Evolutionary conservation across 2,888 invertebrate species (phyloP).

Genomic region (Machimus rusticus): DNA sequence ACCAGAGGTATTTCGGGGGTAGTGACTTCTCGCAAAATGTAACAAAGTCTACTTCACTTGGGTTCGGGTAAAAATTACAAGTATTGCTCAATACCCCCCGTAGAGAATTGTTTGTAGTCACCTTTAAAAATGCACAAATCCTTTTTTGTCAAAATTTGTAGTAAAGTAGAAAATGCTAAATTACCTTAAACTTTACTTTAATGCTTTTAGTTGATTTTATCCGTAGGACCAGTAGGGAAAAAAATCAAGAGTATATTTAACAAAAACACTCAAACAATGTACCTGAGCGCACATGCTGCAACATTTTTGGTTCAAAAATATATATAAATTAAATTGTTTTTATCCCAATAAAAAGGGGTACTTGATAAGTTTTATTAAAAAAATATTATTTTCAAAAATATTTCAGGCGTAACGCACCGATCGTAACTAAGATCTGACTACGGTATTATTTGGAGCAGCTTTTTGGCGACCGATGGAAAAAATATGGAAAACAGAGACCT

Average conservation of each 20-base stretch:
- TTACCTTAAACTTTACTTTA: neutral
- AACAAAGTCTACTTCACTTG: neutral
- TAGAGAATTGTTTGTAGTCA: neutral
- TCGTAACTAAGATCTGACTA: conserved; percentile 74
- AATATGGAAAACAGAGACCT: conserved; percentile 60
- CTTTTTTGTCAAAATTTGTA: neutral
- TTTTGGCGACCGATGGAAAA: conserved; percentile 70
- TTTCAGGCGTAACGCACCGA: conserved; percentile 60
- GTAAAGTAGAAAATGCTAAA: neutral
- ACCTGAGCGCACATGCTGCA: neutral
- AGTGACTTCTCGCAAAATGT: neutral
- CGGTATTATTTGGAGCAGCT: conserved; percentile 78
- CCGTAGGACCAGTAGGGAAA: neutral
- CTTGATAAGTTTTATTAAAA: neutral
- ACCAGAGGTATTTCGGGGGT: neutral
- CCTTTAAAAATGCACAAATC: neutral
- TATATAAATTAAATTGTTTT: neutral
- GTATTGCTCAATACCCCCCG: neutral
- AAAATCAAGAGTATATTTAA: neutral
- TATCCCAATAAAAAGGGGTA: neutral
- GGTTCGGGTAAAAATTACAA: neutral
- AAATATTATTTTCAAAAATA: neutral
- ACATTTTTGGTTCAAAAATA: neutral
- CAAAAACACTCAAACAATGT: neutral
- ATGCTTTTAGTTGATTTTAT: neutral